These are phyloP conservation scores for Slavum lentiscoides DNA, from an alignment of 2,888 invertebrate species.

Conservation along the genomic window DNA sequence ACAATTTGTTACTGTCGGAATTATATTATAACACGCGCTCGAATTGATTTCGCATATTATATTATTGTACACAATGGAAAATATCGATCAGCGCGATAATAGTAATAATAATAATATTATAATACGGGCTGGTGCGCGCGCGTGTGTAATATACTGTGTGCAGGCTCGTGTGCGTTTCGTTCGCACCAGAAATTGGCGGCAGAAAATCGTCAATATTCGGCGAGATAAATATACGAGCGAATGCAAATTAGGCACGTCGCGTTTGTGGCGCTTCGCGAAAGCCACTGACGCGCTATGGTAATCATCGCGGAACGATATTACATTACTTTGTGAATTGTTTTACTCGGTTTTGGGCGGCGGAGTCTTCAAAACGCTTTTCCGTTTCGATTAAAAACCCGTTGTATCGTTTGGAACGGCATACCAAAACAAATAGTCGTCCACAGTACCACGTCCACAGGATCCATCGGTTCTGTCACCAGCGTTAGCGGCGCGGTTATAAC, in stretches of 20 bases:
- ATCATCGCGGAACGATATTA: neutral
- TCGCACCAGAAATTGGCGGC: neutral
- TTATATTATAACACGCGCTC: too few relatives aligned
- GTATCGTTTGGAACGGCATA: too few relatives aligned
- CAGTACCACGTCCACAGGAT: too few relatives aligned
- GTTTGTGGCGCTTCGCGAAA: neutral
- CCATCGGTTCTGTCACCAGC: too few relatives aligned
- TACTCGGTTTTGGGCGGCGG: neutral
- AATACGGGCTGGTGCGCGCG: neutral
- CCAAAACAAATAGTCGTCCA: too few relatives aligned
- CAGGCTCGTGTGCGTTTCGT: neutral
- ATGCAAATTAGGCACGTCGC: constrained; percentile 31
- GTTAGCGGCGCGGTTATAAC: too few relatives aligned
- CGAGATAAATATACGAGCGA: neutral
- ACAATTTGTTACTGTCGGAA: neutral
- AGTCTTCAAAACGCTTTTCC: constrained; percentile 1
- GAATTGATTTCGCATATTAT: constrained; percentile 5
- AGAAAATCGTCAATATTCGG: constrained; percentile 11
- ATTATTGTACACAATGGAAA: constrained; percentile 27
- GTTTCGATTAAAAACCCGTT: too few relatives aligned
- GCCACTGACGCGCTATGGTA: constrained; percentile 5
- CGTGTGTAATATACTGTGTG: neutral
- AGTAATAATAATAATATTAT: too few relatives aligned
- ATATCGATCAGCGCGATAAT: constrained; percentile 19
- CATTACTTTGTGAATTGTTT: constrained; percentile 18